Evolutionary conservation across 2,797 vertebrate species (phyloP).

Genomic region (Platalea minor): DNA sequence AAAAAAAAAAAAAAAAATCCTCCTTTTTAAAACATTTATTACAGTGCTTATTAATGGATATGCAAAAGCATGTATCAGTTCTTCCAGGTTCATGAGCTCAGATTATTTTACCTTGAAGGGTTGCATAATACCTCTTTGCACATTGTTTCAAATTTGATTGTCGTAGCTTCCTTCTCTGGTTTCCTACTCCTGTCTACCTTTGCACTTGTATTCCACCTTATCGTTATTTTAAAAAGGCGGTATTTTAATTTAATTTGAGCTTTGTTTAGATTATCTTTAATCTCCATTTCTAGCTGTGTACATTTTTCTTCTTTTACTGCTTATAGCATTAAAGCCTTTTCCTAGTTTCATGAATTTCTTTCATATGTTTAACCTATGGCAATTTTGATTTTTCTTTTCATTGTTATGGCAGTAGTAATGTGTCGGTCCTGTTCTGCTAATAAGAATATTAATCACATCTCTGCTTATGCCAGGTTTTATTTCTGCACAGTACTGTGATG

Average conservation of each 20-base stretch:
- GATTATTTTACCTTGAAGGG: neutral
- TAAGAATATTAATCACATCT: neutral
- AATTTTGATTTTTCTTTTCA: neutral
- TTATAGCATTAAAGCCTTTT: neutral
- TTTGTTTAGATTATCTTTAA: neutral
- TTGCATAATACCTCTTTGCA: neutral
- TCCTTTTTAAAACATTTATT: neutral
- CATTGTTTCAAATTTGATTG: neutral
- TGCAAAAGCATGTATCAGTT: neutral
- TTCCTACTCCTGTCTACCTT: neutral
- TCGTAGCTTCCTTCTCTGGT: neutral
- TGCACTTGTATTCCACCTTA: neutral
- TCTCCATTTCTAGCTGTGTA: neutral
- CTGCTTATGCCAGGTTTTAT: neutral
- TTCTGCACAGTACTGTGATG: neutral
- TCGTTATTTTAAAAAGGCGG: accelerated
- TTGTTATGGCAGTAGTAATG: neutral
- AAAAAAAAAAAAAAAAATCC: neutral
- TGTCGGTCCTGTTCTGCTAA: neutral
- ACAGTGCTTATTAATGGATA: neutral
- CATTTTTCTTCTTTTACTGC: neutral
- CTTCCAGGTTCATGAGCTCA: neutral
- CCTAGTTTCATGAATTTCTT: neutral
- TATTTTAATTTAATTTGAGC: neutral
- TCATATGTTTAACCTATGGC: neutral